Percentiles rank a stretch among this genome's conserved stretches.
Evolutionary conservation across 2,113 vertebrate species (phyloP).

Genomic region (Sialia sialis): DNA sequence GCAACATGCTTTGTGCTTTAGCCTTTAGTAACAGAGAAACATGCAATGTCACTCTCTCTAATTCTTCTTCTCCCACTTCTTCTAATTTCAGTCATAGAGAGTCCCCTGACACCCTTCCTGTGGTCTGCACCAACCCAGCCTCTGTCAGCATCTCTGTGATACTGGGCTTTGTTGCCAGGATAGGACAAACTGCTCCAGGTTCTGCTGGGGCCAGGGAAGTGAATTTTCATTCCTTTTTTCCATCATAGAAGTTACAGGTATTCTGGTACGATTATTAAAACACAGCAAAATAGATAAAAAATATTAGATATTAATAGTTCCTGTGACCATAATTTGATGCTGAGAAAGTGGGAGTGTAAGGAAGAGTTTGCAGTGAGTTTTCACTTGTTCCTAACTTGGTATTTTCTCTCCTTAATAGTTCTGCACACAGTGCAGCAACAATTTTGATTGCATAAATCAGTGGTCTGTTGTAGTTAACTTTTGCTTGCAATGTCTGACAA

Average conservation of each 20-base stretch:
- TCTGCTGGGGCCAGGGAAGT: background rate
- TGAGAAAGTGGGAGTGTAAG: background rate
- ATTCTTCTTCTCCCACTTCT: too few species aligned
- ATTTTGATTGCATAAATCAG: slow-evolving; percentile 43
- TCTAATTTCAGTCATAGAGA: background rate
- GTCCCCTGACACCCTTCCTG: background rate
- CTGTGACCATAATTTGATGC: background rate
- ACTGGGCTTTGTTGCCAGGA: background rate
- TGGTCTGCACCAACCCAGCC: background rate
- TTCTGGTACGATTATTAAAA: background rate
- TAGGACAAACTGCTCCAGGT: background rate
- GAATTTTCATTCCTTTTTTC: background rate
- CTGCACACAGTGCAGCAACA: background rate
- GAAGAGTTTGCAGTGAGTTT: background rate
- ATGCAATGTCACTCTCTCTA: fast-evolving
- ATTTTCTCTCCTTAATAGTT: background rate
- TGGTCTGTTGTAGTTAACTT: background rate
- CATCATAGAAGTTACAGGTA: fast-evolving
- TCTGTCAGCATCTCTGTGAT: background rate
- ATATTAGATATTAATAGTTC: background rate
- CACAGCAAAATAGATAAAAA: background rate
- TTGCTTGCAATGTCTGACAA: background rate
- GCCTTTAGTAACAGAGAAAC: background rate
- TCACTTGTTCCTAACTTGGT: slow-evolving; percentile 1
- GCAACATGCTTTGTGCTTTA: background rate